Evolutionary conservation across 2,113 vertebrate genomes (phyloP), one percentile per base, ranked within the genome.

Genomic region (Scophthalmus maximus): DNA sequence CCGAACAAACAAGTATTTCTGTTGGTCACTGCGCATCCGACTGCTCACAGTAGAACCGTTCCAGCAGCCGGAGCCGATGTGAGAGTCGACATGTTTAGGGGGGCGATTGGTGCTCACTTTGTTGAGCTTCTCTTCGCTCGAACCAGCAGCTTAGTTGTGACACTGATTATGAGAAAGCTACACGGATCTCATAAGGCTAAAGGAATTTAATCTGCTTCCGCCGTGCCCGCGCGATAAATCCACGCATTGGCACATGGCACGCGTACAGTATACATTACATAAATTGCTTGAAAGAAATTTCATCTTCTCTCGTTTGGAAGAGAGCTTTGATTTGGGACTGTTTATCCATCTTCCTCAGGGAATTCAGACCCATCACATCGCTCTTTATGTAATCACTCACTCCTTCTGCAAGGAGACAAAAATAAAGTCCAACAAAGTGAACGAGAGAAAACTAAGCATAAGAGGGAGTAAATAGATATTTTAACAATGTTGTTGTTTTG

Each of bases 121-220:
- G 70, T 82, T 61, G 58, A 51, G 66, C 68, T 23, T 6, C 22
- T 59, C 15, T 42, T 38, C 60, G 57, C 62, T 57, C 53, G 62
- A 71, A 68, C 73, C 73, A 52, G 56, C 67, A 65, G 82, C 68
- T 89, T 76, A 73, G 59, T 46, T 42, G 52, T 66, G 64, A 76
- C 64, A 55, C 78, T 32, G 75, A 82, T 90, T 83, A 87, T 36
- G 63, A 72, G 52, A 60, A 71, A 72, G 50, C 66, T 26, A 42
- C 62, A 69, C 63, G 59, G 76, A 84, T 84, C 78, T 74, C 32
- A 78, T 34, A 59, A 71, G 64, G 52, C 68, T 42, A 77, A 46
- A 46, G 42, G 42, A 46, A n/a, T 20, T 46, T 75, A 83, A 88
- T 85, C 76, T 78, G 49, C 69, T 53, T 68, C 55, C 47, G 38